These are phyloP conservation scores for Drosophila lacertosa DNA, from an alignment of 1,140 invertebrate genomes.

Conservation along the genomic window DNA sequence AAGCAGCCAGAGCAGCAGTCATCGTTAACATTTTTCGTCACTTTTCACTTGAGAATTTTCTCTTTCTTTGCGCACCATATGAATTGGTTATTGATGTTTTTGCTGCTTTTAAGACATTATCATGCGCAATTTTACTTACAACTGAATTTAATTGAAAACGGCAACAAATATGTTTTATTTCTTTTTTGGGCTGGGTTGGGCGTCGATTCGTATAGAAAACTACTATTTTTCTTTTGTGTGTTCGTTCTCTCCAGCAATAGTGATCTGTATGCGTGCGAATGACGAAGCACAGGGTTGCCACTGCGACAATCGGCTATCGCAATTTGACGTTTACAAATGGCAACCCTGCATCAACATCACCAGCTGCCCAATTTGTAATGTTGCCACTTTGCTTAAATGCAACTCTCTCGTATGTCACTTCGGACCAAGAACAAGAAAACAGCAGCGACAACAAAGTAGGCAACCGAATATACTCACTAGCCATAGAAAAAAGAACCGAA, in stretches of 20 bases:
- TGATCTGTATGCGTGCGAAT: slow-evolving; percentile 66
- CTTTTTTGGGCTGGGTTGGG: slow-evolving; percentile 71
- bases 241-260: slow-evolving; percentile 61
- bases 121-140: slow-evolving; percentile 62
- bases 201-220: slow-evolving; percentile 71
- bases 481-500: slow-evolving; percentile 6
- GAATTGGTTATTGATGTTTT: slow-evolving; percentile 24
- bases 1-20: slow-evolving; percentile 52
- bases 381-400: slow-evolving; percentile 32
- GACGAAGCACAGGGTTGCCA: slow-evolving; percentile 65
- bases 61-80: slow-evolving; percentile 48
- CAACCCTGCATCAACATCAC: slow-evolving; percentile 6
- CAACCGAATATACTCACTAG: slow-evolving; percentile 12
- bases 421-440: slow-evolving; percentile 43
- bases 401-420: slow-evolving; percentile 23
- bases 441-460: slow-evolving; percentile 41
- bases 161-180: slow-evolving; percentile 28
- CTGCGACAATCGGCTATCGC: slow-evolving; percentile 31
- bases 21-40: slow-evolving; percentile 70
- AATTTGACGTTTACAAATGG: slow-evolving; percentile 50
- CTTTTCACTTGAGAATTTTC: slow-evolving; percentile 82
- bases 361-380: not conserved
- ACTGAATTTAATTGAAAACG: slow-evolving; percentile 43
- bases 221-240: slow-evolving; percentile 77
- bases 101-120: not conserved